Evolutionary conservation across 2,113 vertebrate genomes (phyloP).

Genomic region (Choloepus hoffmanni): DNA sequence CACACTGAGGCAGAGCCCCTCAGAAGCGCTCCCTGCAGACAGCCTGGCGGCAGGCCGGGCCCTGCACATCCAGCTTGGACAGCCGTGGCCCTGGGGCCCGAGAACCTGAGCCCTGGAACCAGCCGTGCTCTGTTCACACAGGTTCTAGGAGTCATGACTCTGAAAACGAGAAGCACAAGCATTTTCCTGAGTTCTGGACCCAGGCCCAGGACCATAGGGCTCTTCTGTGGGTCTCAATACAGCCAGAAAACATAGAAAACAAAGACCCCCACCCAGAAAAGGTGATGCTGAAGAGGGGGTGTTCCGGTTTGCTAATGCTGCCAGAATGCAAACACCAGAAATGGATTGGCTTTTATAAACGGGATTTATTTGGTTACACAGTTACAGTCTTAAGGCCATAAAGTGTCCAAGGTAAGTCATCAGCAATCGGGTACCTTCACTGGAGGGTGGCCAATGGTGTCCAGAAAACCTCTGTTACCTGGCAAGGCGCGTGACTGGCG

Average conservation of each 20-base stretch:
- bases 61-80: rapidly evolving
- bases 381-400: too few relatives aligned
- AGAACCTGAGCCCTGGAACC: not conserved
- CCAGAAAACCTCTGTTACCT: too few relatives aligned
- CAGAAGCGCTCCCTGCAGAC: not conserved
- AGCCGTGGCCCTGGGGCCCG: rapidly evolving
- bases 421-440: too few relatives aligned
- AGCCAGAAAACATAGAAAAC: not conserved
- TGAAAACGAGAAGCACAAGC: not conserved
- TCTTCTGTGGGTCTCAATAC: not conserved
- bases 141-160: not conserved
- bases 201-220: not conserved
- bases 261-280: not conserved
- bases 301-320: too few relatives aligned
- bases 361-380: too few relatives aligned
- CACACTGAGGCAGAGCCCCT: not conserved
- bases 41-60: rapidly evolving
- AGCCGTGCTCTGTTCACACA: too few relatives aligned
- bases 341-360: too few relatives aligned
- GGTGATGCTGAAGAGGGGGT: too few relatives aligned
- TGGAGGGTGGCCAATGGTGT: too few relatives aligned
- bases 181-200: not conserved
- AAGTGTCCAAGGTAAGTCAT: too few relatives aligned
- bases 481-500: too few relatives aligned
- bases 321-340: too few relatives aligned